Evolutionary conservation across 2,888 invertebrate genomes (phyloP).

Genomic region (Drosophila pseudotakahashii): DNA sequence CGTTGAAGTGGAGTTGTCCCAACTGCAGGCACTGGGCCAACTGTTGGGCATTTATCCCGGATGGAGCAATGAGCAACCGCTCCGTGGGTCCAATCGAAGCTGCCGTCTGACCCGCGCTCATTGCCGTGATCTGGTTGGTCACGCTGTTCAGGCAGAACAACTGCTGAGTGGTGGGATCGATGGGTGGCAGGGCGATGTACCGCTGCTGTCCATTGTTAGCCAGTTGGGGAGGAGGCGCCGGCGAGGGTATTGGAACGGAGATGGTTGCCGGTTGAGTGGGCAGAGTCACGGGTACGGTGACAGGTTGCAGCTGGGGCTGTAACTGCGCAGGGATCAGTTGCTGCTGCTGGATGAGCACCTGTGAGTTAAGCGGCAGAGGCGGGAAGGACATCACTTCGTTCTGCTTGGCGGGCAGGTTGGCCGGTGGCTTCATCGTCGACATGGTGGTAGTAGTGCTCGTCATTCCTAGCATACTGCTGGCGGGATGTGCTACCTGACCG

Average conservation of each 20-base stretch:
- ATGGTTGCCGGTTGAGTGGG: constrained; percentile 37
- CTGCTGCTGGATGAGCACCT: constrained; percentile 48
- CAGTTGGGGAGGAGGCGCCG: constrained; percentile 25
- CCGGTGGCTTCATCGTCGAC: constrained; percentile 64
- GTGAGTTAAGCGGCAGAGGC: constrained; percentile 47
- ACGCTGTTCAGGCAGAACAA: constrained; percentile 84
- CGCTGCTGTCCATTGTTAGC: constrained; percentile 67
- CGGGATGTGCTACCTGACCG: constrained; percentile 21
- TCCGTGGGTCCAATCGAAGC: constrained; percentile 84
- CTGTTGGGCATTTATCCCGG: constrained; percentile 84
- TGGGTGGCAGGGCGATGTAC: constrained; percentile 83
- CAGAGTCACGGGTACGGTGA: constrained; percentile 8
- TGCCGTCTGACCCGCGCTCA: constrained; percentile 83
- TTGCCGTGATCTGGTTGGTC: constrained; percentile 84
- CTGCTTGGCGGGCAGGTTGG: constrained; percentile 42
- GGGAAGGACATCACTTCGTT: constrained; percentile 59
- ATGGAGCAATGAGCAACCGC: constrained; percentile 83
- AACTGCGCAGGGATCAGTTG: constrained; percentile 35
- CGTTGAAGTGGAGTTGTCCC: constrained; percentile 84
- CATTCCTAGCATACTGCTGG: constrained; percentile 30
- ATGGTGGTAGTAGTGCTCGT: constrained; percentile 41
- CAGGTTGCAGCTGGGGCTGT: constrained; percentile 46
- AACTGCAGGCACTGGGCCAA: constrained; percentile 83
- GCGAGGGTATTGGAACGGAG: constrained; percentile 28
- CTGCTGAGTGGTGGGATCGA: constrained; percentile 83